Evolutionary conservation across 2,797 vertebrate species (phyloP).

Genomic region (Danio albolineatus): DNA sequence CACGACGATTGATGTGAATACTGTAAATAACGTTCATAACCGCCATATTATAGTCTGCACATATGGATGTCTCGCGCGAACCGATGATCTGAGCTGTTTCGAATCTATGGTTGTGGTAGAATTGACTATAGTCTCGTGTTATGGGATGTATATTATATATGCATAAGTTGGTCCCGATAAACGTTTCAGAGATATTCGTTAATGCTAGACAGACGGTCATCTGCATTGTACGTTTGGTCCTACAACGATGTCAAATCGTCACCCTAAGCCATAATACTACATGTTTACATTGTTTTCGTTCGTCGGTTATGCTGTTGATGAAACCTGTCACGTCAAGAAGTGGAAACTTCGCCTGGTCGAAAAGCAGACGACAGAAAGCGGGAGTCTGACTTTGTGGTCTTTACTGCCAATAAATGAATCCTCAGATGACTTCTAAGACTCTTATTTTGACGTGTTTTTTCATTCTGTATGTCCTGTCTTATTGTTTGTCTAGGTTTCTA

Average conservation of each 20-base stretch:
- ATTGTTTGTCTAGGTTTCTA: too few species aligned
- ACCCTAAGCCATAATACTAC: conserved; percentile 57
- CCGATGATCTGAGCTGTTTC: conserved; percentile 6
- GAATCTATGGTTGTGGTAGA: conserved; percentile 32
- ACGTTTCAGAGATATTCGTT: not conserved
- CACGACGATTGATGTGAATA: conserved; percentile 77
- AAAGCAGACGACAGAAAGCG: conserved; percentile 57
- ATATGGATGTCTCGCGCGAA: conserved; percentile 47
- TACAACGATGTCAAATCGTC: conserved; percentile 19
- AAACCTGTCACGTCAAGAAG: conserved; percentile 55
- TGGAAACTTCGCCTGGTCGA: conserved; percentile 38
- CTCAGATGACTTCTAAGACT: not conserved
- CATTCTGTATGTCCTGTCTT: too few species aligned
- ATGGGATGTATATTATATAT: conserved; percentile 36
- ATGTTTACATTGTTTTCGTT: conserved; percentile 37
- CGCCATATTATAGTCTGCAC: conserved; percentile 62
- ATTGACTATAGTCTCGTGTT: not conserved
- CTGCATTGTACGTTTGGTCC: not conserved
- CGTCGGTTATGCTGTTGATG: conserved; percentile 43
- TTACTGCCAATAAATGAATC: conserved; percentile 83
- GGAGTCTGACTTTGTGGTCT: conserved; percentile 78
- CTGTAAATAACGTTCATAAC: conserved; percentile 75
- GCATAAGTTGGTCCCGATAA: not conserved
- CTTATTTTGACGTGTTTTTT: conserved; percentile 47
- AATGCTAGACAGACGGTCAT: not conserved